phyloP scores from a whole-genome alignment of 2,888 invertebrate genomes.

The Lycaena phlaeas region DNA sequence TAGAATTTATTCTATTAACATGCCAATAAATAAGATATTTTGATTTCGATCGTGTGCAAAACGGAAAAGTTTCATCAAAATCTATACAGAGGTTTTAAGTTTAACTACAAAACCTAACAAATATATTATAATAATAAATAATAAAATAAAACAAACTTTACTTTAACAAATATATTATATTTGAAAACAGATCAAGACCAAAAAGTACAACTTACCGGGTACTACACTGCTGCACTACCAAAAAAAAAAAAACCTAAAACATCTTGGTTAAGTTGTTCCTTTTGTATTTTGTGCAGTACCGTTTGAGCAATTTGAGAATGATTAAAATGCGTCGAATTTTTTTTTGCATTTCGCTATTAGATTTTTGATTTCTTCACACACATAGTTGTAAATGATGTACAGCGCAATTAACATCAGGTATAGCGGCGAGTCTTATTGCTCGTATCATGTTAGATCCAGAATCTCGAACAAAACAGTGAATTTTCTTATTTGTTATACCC shows the following conservation, averaged over 20 bases:
- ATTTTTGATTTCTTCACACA: conserved; percentile 19
- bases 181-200: neutral
- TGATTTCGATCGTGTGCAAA: too few species aligned
- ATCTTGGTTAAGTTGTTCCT: conserved; percentile 21
- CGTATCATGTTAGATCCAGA: too few species aligned
- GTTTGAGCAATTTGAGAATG: conserved; percentile 20
- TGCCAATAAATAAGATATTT: too few species aligned
- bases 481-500: conserved; percentile 19
- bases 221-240: conserved; percentile 15
- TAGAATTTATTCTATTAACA: neutral
- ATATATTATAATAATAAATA: too few species aligned
- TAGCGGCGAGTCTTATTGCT: conserved; percentile 21
- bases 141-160: too few species aligned
- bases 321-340: too few species aligned
- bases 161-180: too few species aligned
- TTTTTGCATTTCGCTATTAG: conserved; percentile 23
- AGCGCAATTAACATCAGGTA: conserved; percentile 22
- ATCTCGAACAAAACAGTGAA: conserved; percentile 21
- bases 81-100: too few species aligned
- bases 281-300: conserved; percentile 24
- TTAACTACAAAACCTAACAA: too few species aligned
- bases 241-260: too few species aligned
- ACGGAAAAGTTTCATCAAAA: too few species aligned
- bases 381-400: conserved; percentile 23
- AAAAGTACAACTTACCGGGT: conserved; percentile 15